Base-by-base conservation (phyloP, 2,888 invertebrate species). In the Andrena marginata region DNA sequence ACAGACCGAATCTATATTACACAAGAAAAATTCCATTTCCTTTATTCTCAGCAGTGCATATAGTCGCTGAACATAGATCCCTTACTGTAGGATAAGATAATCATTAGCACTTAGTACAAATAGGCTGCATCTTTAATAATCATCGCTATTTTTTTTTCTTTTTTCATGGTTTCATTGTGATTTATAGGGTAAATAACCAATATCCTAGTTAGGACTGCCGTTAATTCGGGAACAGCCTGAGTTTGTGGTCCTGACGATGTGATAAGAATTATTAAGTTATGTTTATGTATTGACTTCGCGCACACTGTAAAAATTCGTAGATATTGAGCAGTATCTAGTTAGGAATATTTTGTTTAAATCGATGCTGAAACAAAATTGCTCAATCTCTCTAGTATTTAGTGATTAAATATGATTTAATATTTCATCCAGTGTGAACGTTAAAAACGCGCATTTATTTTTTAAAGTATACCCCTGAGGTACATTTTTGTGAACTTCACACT, bases 41-140 rank as follows among this genome's bases (percentile, higher is more conserved):
- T 75, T 70, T 70, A 72, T 54, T 75, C 7, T 72, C 56, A 74
- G 62, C 31, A 65, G 81, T 86, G 87, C 86, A 88, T 88, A 88
- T 88, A 86, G 69, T 64, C 49, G 62, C 71, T 77, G 42, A 75
- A 72, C 29, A 69, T 79, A 77, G 71, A 69, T 68, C 51, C 33
- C 5, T 20, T 85, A 62, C 63, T 6, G 65, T 69, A 75, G 59
- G 2, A 31, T 87, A 81, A 79, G 72, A 76, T 86, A 33, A 80
- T 63, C 35, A 65, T 16, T 82, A 82, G 76, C 56, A 75, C 42
- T 63, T 80, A 63, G 68, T 69, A 74, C n/a, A 65, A 67, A 60
- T 79, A 79, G 60, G 6, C 73, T 49, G 65, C 65, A 64, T 62
- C 63, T 75, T 73, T 20, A 51, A 13, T 33, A 63, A 64, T 60